A percentile compares a stretch with the other conserved stretches of the same genome.
These are phyloP conservation scores for Dipus sagitta DNA, from an alignment of 2,797 vertebrate genomes.

Conservation along the genomic window DNA sequence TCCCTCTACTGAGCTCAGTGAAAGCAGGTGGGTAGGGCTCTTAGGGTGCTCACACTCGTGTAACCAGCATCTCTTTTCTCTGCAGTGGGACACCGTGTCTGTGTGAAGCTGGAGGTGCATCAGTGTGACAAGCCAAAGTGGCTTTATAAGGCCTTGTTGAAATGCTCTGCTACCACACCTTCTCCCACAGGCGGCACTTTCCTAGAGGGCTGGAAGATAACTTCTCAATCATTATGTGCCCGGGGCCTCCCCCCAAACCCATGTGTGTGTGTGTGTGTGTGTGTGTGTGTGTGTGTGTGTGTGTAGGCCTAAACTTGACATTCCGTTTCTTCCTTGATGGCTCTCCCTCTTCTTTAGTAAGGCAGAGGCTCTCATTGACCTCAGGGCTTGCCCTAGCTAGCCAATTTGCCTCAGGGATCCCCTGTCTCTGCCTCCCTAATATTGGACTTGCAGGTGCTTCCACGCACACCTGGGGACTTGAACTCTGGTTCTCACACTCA, in stretches of 20 bases:
- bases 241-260: not conserved
- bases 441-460: too few relatives aligned
- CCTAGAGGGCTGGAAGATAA: not conserved
- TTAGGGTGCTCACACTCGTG: not conserved
- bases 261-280: too few relatives aligned
- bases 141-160: not conserved
- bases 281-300: too few relatives aligned
- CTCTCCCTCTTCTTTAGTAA: too few relatives aligned
- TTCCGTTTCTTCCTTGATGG: too few relatives aligned
- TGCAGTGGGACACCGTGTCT: not conserved
- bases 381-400: too few relatives aligned
- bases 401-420: too few relatives aligned
- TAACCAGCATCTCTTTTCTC: not conserved
- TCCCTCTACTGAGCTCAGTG: not conserved
- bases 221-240: not conserved
- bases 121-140: not conserved
- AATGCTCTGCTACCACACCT: not conserved
- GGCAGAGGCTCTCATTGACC: too few relatives aligned
- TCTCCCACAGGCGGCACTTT: not conserved
- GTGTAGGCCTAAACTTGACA: too few relatives aligned
- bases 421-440: too few relatives aligned
- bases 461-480: too few relatives aligned
- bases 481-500: too few relatives aligned
- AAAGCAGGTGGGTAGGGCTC: not conserved
- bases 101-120: not conserved